phyloP scores from a whole-genome alignment of 2,113 vertebrate genomes.

The Amazona vittata region DNA sequence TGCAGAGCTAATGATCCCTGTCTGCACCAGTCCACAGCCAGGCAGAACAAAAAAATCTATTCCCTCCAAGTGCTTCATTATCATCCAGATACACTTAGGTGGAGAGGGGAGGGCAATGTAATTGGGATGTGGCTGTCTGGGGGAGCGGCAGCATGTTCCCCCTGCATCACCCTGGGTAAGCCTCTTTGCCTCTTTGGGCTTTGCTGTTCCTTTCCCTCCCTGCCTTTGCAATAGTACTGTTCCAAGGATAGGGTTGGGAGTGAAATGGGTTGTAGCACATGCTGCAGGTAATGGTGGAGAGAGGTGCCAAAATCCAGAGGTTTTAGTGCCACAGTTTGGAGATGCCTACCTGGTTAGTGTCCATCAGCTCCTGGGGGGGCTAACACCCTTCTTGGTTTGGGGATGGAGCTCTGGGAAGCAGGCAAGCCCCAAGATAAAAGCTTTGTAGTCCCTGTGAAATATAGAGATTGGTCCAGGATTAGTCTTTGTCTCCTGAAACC shows the following conservation, averaged over 20 bases:
- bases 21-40: neutral
- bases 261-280: neutral
- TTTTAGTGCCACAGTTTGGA: neutral
- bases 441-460: neutral
- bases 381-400: neutral
- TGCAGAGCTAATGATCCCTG: conserved; percentile 48
- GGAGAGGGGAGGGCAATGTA: neutral
- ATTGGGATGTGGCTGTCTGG: neutral
- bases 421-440: neutral
- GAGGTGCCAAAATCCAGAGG: neutral
- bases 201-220: neutral
- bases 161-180: neutral
- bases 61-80: conserved; percentile 2
- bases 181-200: neutral
- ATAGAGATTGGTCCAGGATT: neutral
- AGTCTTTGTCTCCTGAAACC: neutral
- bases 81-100: neutral
- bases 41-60: conserved; percentile 12
- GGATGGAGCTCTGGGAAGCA: neutral
- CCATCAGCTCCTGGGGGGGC: neutral
- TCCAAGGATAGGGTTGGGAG: neutral
- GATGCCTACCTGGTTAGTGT: neutral
- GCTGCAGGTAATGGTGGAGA: neutral
- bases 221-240: neutral
- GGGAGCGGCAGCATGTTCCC: accelerated